phyloP scores from a whole-genome alignment of 2,113 vertebrate genomes.

The Heptranchias perlo region DNA sequence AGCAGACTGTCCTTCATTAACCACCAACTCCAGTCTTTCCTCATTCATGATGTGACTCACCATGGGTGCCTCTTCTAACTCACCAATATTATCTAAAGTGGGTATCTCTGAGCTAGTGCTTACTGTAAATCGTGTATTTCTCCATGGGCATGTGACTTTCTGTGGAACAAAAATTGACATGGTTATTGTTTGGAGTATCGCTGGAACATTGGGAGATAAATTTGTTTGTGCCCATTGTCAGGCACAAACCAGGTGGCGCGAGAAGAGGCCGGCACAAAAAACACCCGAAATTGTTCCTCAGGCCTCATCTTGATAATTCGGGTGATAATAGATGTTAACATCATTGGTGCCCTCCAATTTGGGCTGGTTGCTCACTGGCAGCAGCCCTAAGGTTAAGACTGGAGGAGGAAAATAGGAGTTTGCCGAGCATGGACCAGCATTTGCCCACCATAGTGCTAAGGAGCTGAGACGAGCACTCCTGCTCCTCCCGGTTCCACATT shows the following conservation, averaged over 20 bases:
- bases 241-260: not conserved
- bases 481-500: too few species aligned
- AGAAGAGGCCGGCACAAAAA: not conserved
- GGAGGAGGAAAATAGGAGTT: too few species aligned
- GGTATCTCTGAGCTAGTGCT: not conserved
- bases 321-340: too few species aligned
- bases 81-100: not conserved
- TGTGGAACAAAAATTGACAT: not conserved
- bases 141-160: not conserved
- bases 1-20: not conserved
- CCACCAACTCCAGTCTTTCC: not conserved
- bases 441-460: too few species aligned
- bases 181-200: not conserved
- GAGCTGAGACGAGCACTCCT: too few species aligned
- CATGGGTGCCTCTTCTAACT: not conserved
- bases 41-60: not conserved
- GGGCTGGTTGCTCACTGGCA: too few species aligned
- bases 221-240: not conserved
- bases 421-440: too few species aligned
- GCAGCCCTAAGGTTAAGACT: too few species aligned
- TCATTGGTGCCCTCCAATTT: too few species aligned
- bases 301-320: too few species aligned
- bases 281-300: too few species aligned
- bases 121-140: not conserved
- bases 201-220: not conserved